Conservation (phyloP, 2,113 vertebrate genomes). For the Chloropsis hardwickii region DNA sequence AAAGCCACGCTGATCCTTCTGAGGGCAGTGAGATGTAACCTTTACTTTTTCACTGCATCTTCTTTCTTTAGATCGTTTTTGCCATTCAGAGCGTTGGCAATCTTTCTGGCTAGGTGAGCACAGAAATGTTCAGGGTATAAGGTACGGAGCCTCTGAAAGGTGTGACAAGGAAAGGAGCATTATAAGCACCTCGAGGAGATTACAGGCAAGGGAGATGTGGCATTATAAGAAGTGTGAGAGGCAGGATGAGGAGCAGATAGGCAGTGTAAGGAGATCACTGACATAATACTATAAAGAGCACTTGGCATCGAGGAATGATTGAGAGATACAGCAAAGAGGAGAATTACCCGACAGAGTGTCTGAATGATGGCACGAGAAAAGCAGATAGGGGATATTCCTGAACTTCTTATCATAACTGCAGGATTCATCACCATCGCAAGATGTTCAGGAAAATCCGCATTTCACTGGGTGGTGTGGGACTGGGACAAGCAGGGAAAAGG, state of each 20-base stretch:
- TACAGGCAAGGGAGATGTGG: background rate
- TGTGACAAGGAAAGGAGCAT: background rate
- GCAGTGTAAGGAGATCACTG: slow-evolving; percentile 13
- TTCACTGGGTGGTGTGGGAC: background rate
- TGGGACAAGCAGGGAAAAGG: background rate
- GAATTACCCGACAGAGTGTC: background rate
- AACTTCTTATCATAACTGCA: background rate
- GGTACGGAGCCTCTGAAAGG: background rate
- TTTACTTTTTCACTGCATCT: slow-evolving; percentile 19
- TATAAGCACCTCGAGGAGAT: background rate
- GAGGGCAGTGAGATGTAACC: slow-evolving; percentile 14
- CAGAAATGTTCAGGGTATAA: slow-evolving; percentile 7
- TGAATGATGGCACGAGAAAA: background rate
- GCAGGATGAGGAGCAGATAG: background rate
- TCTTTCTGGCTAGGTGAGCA: slow-evolving; percentile 55
- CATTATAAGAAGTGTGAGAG: slow-evolving; percentile 15
- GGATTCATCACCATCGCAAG: background rate
- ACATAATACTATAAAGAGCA: background rate
- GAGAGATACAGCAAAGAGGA: background rate
- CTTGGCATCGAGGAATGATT: background rate
- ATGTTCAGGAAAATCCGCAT: background rate
- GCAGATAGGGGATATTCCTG: background rate
- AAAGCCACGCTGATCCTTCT: slow-evolving; percentile 27
- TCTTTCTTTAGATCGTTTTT: slow-evolving; percentile 29
- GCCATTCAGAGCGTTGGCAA: background rate